These are phyloP conservation scores for Lymantria monacha DNA, from an alignment of 2,888 invertebrate species.

Conservation along the genomic window DNA sequence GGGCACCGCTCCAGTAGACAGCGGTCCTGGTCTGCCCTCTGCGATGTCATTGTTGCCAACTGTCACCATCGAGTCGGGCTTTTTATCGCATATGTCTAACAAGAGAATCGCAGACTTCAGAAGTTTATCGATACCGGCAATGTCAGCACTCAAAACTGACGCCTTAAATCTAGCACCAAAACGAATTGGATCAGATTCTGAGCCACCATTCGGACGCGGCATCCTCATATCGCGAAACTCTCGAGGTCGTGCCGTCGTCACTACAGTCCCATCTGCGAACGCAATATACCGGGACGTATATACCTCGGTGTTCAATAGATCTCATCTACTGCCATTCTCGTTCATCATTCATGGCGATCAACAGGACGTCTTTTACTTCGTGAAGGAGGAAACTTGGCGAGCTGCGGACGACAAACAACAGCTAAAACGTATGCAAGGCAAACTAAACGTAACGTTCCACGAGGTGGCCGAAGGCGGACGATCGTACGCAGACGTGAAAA, in stretches of 20 bases:
- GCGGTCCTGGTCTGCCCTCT: slow-evolving; percentile 81
- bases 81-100: slow-evolving; percentile 90
- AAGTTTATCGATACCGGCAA: slow-evolving; percentile 88
- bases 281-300: slow-evolving; percentile 95
- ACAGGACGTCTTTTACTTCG: slow-evolving; percentile 96
- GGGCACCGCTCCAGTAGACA: slow-evolving; percentile 78
- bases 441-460: slow-evolving; percentile 95
- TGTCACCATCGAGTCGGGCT: slow-evolving; percentile 91
- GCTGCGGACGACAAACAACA: slow-evolving; percentile 94
- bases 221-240: slow-evolving; percentile 91
- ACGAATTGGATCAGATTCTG: slow-evolving; percentile 91
- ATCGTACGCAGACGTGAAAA: slow-evolving; percentile 92
- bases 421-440: slow-evolving; percentile 93
- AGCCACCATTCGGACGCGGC: slow-evolving; percentile 93
- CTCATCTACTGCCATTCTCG: slow-evolving; percentile 92
- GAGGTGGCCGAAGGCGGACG: slow-evolving; percentile 90
- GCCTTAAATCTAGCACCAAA: slow-evolving; percentile 88
- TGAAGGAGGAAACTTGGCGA: slow-evolving; percentile 95
- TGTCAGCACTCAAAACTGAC: slow-evolving; percentile 90
- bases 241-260: slow-evolving; percentile 90
- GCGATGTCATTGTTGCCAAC: slow-evolving; percentile 85
- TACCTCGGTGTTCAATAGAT: slow-evolving; percentile 95
- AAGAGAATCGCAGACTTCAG: slow-evolving; percentile 90
- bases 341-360: slow-evolving; percentile 93
- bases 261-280: slow-evolving; percentile 94